Evolutionary conservation across 2,888 invertebrate species (phyloP).

Genomic region (Oligia strigilis): DNA sequence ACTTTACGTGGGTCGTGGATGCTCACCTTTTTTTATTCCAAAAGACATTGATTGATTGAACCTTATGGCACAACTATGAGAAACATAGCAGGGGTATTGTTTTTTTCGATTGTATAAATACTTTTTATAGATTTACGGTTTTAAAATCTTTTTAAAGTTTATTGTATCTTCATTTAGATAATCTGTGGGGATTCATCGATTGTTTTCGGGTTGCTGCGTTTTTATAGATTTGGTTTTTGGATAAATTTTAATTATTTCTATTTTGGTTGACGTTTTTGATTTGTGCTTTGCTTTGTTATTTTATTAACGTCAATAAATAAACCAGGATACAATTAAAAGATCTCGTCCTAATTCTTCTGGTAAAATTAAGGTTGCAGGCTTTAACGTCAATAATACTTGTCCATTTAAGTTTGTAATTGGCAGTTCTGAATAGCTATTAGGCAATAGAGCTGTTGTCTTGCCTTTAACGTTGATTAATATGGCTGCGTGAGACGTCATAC

Average conservation of each 20-base stretch:
- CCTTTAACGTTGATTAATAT: constrained; percentile 36
- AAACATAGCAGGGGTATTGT: constrained; percentile 85
- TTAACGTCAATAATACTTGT: constrained; percentile 27
- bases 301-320: constrained; percentile 24
- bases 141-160: constrained; percentile 78
- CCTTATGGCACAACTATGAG: constrained; percentile 88
- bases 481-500: constrained; percentile 39
- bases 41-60: constrained; percentile 90
- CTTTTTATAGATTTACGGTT: constrained; percentile 75
- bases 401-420: constrained; percentile 39
- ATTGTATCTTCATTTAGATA: constrained; percentile 88
- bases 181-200: constrained; percentile 70
- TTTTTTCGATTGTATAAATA: constrained; percentile 77
- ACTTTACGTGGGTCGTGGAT: constrained; percentile 88
- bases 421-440: constrained; percentile 30
- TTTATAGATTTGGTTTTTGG: constrained; percentile 42
- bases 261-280: constrained; percentile 6
- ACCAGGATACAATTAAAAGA: neutral
- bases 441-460: constrained; percentile 27
- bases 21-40: constrained; percentile 86
- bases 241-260: constrained; percentile 39
- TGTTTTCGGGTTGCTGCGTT: constrained; percentile 54
- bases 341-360: neutral
- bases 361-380: neutral
- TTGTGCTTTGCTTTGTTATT: constrained; percentile 33